Percentiles rank a stretch among this genome's conserved stretches.
Evolutionary conservation across 2,888 invertebrate genomes (phyloP).

Genomic region (Cantharis rustica): DNA sequence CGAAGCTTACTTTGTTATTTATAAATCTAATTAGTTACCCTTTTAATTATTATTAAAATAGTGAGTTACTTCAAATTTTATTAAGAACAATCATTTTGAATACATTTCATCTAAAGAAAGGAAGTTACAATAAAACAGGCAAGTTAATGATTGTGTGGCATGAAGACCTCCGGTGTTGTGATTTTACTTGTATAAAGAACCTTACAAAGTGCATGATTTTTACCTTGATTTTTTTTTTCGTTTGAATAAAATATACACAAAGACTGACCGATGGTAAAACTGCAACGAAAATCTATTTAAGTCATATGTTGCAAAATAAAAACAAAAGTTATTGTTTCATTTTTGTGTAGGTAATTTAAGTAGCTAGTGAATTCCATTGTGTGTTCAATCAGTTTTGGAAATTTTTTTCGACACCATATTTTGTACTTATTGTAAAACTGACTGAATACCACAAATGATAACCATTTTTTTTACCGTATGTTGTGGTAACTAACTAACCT

Average conservation of each 20-base stretch:
- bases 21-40: background rate
- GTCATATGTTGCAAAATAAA: slow-evolving; percentile 20
- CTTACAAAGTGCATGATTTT: slow-evolving; percentile 40
- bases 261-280: slow-evolving; percentile 38
- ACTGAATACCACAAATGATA: slow-evolving; percentile 12
- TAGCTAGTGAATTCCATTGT: slow-evolving; percentile 19
- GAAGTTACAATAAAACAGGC: slow-evolving; percentile 22
- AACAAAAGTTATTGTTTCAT: slow-evolving; percentile 16
- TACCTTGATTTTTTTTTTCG: slow-evolving; percentile 5
- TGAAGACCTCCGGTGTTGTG: slow-evolving; percentile 42
- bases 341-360: slow-evolving; percentile 26
- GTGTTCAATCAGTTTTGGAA: slow-evolving; percentile 23
- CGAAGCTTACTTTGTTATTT: background rate
- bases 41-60: background rate
- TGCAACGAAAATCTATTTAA: slow-evolving; percentile 25
- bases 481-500: slow-evolving; percentile 19
- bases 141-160: slow-evolving; percentile 40
- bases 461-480: slow-evolving; percentile 17
- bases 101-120: slow-evolving; percentile 4
- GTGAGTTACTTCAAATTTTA: background rate
- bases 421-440: slow-evolving; percentile 28
- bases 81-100: background rate
- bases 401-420: background rate
- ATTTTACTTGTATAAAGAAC: slow-evolving; percentile 33
- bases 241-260: slow-evolving; percentile 19